A percentile compares a stretch with the other conserved stretches of the same genome.
Conservation (phyloP, 30 jellyfish, hydroid and myxozoan species). For the Catostylus mosaicus region DNA sequence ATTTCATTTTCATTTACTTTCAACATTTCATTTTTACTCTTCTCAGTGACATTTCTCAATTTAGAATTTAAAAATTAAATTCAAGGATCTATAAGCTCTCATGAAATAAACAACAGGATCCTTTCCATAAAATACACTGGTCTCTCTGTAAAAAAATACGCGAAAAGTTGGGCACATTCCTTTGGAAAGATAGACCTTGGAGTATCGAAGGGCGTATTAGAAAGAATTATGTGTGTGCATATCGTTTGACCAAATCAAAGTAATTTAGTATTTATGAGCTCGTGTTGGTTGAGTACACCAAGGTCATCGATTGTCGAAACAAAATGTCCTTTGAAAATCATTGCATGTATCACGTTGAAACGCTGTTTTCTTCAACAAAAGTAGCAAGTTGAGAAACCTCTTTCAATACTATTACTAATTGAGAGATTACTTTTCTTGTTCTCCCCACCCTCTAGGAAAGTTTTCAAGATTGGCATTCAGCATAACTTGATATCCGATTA, state of each 20-base stretch:
- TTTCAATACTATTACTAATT: constrained; percentile 9
- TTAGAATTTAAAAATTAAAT: too few species aligned
- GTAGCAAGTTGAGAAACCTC: background rate
- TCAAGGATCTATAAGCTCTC: too few species aligned
- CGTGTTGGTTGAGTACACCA: background rate
- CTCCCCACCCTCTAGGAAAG: constrained; percentile 21
- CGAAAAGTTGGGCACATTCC: too few species aligned
- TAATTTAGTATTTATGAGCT: background rate
- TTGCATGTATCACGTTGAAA: background rate
- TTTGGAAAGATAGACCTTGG: too few species aligned
- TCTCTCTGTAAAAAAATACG: too few species aligned
- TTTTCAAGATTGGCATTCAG: constrained; percentile 1
- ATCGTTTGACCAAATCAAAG: background rate
- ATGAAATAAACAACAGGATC: too few species aligned
- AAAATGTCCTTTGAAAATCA: background rate
- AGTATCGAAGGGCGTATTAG: too few species aligned
- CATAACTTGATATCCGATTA: constrained; percentile 18
- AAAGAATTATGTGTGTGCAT: too few species aligned
- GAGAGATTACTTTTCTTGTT: constrained; percentile 6
- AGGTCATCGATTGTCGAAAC: background rate
- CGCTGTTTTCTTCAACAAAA: background rate
- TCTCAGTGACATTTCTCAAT: too few species aligned
- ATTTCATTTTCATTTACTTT: too few species aligned
- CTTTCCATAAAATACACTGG: too few species aligned
- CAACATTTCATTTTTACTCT: too few species aligned